A percentile compares a stretch with the other conserved stretches of the same genome.
phyloP scores from a whole-genome alignment of 2,888 invertebrate genomes.

The Pegoplata infirma region DNA sequence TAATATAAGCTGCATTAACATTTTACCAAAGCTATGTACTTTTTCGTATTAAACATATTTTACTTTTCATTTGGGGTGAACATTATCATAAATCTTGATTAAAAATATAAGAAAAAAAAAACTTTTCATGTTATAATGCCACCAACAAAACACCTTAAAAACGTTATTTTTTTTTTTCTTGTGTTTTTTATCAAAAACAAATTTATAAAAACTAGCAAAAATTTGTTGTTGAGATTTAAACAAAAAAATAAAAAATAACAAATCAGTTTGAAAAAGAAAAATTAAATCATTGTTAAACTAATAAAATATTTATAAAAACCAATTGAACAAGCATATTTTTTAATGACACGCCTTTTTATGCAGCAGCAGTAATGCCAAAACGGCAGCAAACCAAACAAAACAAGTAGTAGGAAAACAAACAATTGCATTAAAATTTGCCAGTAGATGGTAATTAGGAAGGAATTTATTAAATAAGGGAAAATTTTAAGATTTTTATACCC shows the following conservation, averaged over 20 bases:
- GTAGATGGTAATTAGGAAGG: constrained; percentile 17
- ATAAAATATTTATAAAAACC: constrained; percentile 55
- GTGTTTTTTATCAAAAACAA: constrained; percentile 48
- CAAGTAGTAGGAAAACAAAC: constrained; percentile 8
- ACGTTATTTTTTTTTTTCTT: constrained; percentile 16
- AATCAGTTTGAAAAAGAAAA: constrained; percentile 36
- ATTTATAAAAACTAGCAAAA: constrained; percentile 51
- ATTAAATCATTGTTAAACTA: constrained; percentile 62
- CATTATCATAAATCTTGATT: constrained; percentile 63
- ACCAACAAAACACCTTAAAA: constrained; percentile 58
- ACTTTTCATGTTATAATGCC: constrained; percentile 55
- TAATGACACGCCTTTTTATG: constrained; percentile 61
- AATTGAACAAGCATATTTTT: constrained; percentile 55
- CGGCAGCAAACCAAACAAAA: constrained; percentile 37
- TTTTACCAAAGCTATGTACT: too few species aligned
- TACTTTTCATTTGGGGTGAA: constrained; percentile 55
- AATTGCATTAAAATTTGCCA: constrained; percentile 18
- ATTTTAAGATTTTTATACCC: too few species aligned
- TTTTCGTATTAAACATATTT: constrained; percentile 41
- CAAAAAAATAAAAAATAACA: constrained; percentile 15
- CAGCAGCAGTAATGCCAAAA: constrained; percentile 28
- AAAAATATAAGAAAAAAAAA: constrained; percentile 35
- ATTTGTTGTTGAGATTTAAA: constrained; percentile 50
- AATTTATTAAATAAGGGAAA: too few species aligned
- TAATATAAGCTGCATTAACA: too few species aligned